A percentile compares a stretch with the other conserved stretches of the same genome.
Evolutionary conservation across 1,140 invertebrate species (phyloP).

Genomic region (Amyelois transitella): DNA sequence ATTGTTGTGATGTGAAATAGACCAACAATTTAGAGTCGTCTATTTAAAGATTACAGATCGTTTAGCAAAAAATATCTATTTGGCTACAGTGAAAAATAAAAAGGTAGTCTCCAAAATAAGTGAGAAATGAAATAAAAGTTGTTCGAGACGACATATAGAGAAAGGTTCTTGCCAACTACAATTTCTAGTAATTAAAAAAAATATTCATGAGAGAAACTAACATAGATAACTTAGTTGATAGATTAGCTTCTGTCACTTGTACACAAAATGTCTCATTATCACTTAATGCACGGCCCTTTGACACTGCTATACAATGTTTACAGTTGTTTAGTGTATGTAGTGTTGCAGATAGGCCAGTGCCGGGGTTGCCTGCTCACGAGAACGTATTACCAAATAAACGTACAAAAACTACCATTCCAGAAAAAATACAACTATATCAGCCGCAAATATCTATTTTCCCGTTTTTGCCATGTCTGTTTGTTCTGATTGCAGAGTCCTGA

Average conservation of each 20-base stretch:
- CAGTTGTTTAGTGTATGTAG: constrained; percentile 55
- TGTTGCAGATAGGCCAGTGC: constrained; percentile 66
- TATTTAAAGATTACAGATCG: too few relatives aligned
- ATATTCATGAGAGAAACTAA: too few relatives aligned
- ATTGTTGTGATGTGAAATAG: too few relatives aligned
- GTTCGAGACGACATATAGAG: too few relatives aligned
- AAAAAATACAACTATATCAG: constrained; percentile 2
- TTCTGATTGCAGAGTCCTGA: constrained; percentile 58
- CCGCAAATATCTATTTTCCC: constrained; percentile 14
- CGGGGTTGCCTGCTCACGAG: constrained; percentile 39
- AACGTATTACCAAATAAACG: constrained; percentile 15
- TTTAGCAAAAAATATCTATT: too few relatives aligned
- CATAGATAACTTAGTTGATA: background rate
- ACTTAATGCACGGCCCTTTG: constrained; percentile 1
- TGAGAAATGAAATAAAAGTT: too few relatives aligned
- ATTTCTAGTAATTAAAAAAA: too few relatives aligned
- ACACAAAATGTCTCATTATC: constrained; percentile 4
- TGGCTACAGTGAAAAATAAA: too few relatives aligned
- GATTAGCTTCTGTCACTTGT: background rate
- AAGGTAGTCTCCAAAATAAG: too few relatives aligned
- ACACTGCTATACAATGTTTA: constrained; percentile 17
- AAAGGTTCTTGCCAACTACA: too few relatives aligned
- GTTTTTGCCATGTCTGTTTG: constrained; percentile 65
- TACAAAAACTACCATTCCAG: constrained; percentile 13
- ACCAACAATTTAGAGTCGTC: too few relatives aligned